Base-by-base conservation (phyloP, 2,888 invertebrate genomes). In the Hirtodrosophila cameraria region DNA sequence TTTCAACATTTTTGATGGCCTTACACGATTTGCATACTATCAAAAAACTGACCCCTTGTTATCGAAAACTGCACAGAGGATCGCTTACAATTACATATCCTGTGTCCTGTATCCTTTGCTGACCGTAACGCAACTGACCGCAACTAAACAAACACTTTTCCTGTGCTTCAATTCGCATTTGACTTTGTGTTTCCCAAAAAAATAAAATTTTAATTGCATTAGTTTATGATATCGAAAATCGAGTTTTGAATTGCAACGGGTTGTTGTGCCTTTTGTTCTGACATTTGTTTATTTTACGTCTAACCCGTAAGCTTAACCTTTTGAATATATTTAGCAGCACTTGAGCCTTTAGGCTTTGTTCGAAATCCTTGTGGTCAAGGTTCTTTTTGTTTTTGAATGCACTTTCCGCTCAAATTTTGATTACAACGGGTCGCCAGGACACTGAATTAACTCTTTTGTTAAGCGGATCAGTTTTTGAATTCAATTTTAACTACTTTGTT, bases 1-100 rank as follows among this genome's bases (percentile, higher is more conserved):
- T 83, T 83, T 82, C 82, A 66, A 59, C 83, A 77, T 82, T 83
- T n/a, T 85, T 62, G 82, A 85, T 83, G 82, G 58, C 69, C 85
- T 79, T 59, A 81, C 77, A 60, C 63, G 84, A 80, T 80, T 74
- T 66, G 52, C 59, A 12, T 20, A 4, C 33, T 36, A 20, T 33
- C 13, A 8, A 28, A 30, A n/a, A 12, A 41, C 63, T 82, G 82
- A 82, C 85, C 82, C 85, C 70, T 77, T 13, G 25, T 58, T 23
- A 45, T 54, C 41, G 25, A 49, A 46, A 49, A 46, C 38, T 42
- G 48, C 45, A 27, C 18, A 9, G n/a, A n/a, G 59, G 63, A 74
- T 84, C 84, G 53, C 63, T 81, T 78, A 65, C 80, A 76, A 45
- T 62, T 57, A 69, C 65, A 57, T 11, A 39, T 23, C 20, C 27